A percentile compares a stretch with the other conserved stretches of the same genome.
These are phyloP conservation scores for Falco biarmicus DNA, from an alignment of 2,797 vertebrate species.

Conservation along the genomic window DNA sequence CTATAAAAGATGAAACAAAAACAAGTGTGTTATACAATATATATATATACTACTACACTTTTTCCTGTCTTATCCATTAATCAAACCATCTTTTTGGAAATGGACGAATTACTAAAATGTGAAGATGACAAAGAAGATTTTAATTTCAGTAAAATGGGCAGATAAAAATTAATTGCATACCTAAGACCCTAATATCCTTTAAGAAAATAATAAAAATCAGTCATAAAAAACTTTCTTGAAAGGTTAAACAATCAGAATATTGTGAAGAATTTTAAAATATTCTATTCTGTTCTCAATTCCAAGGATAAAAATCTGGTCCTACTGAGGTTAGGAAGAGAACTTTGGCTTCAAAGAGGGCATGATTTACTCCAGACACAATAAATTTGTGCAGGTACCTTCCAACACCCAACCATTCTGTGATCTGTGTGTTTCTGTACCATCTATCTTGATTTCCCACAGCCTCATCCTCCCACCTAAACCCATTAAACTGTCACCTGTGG, in stretches of 20 bases:
- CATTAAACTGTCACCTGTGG: slow-evolving; percentile 49
- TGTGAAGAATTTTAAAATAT: background rate
- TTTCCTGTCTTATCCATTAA: background rate
- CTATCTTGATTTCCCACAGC: slow-evolving; percentile 46
- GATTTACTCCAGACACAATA: background rate
- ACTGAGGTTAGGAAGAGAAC: background rate
- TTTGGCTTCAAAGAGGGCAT: background rate
- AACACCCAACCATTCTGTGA: too few relatives aligned
- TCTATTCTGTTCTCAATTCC: background rate
- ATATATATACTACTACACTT: too few relatives aligned
- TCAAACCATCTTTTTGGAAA: background rate
- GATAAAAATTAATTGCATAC: background rate
- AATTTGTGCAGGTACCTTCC: background rate
- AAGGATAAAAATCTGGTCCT: background rate
- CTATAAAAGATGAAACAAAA: background rate
- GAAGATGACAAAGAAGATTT: background rate
- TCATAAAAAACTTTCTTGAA: background rate
- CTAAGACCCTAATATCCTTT: background rate
- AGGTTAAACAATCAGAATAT: background rate
- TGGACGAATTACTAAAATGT: background rate
- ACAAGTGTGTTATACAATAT: background rate
- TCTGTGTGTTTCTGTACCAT: slow-evolving; percentile 37
- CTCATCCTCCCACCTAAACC: slow-evolving; percentile 32
- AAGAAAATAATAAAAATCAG: background rate
- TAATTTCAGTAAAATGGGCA: background rate